Base-by-base conservation (phyloP, 2,888 invertebrate species). In the Busseola fusca region DNA sequence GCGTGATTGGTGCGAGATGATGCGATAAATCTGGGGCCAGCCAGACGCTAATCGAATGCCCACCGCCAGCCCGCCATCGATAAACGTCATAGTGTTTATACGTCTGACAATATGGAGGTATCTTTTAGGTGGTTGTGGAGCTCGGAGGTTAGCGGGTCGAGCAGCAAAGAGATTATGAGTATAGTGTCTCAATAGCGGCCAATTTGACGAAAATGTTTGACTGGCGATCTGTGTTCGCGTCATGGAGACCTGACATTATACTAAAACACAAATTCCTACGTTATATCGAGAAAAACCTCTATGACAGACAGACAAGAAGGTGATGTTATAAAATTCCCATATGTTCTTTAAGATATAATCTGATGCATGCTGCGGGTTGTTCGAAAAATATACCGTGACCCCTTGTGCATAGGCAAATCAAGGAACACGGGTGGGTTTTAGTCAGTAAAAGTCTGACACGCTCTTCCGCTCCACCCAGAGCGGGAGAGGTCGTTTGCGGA, bases 31-130 rank as follows among this genome's bases (percentile, higher is more conserved):
- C 57, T 54, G 60, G n/a, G n/a, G 30, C 34, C 69, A 40, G 25
- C 60, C 76, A 76, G 76, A 83, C 70, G n/a, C 72, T 71, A 78
- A 76, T 56, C 75, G 69, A 74, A 59, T 62, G 58, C 70, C 63
- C 73, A 72, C 54, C 45, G 18, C 50, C 37, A 52, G 83, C 80
- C 64, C 18, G 57, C 52, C 59, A 66, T 83, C 83, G 74, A 62
- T 82, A 82, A 78, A 86, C 87, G 83, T 83, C 83, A 84, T 76
- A 65, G 45, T 91, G 89, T 91, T 91, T 91, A 91, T 90, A 54
- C 16, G 88, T 88, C 73, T 73, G 87, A 90, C 87, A 89, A 90
- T 90, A 86, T 84, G 40, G 37, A 83, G 86, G 85, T 87, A 87
- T 88, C 87, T 86, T 85, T 27, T 78, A 30, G 60, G 48, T 58